These are phyloP conservation scores for Syndactyla subalaris DNA, from an alignment of 2,797 vertebrate genomes.

Conservation along the genomic window DNA sequence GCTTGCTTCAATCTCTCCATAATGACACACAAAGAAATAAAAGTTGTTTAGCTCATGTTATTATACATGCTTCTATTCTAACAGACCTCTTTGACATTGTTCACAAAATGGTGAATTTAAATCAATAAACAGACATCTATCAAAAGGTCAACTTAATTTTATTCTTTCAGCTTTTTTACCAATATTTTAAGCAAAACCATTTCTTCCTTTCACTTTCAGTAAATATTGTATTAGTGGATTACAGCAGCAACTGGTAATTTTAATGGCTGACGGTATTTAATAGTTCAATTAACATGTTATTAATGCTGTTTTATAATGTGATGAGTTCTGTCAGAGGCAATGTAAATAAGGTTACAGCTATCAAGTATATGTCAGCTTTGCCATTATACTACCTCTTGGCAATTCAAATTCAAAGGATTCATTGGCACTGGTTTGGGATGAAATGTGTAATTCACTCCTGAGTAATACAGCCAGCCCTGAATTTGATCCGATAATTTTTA, in stretches of 20 bases:
- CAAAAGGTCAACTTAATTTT: slow-evolving; percentile 82
- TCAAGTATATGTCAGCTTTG: slow-evolving; percentile 41
- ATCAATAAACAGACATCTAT: slow-evolving; percentile 81
- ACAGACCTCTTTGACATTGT: slow-evolving; percentile 68
- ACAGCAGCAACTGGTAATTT: background rate
- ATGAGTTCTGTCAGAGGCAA: slow-evolving; percentile 35
- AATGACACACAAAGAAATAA: slow-evolving; percentile 88
- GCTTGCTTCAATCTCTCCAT: slow-evolving; percentile 89
- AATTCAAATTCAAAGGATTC: slow-evolving; percentile 35
- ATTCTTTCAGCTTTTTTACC: slow-evolving; percentile 51
- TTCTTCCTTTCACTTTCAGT: slow-evolving; percentile 41
- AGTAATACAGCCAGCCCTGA: background rate
- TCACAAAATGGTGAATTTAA: slow-evolving; percentile 75
- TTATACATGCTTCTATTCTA: slow-evolving; percentile 86
- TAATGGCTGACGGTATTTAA: slow-evolving; percentile 27
- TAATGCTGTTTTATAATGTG: slow-evolving; percentile 38
- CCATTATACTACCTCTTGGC: slow-evolving; percentile 3
- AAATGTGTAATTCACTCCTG: background rate
- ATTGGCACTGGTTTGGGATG: background rate
- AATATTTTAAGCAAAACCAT: slow-evolving; percentile 63
- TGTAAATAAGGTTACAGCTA: slow-evolving; percentile 69
- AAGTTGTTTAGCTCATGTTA: slow-evolving; percentile 82
- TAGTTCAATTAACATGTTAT: slow-evolving; percentile 44
- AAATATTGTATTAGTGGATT: background rate
- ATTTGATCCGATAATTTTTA: fast-evolving